phyloP scores from a whole-genome alignment of 2,888 invertebrate genomes.

The Lithosia quadra region DNA sequence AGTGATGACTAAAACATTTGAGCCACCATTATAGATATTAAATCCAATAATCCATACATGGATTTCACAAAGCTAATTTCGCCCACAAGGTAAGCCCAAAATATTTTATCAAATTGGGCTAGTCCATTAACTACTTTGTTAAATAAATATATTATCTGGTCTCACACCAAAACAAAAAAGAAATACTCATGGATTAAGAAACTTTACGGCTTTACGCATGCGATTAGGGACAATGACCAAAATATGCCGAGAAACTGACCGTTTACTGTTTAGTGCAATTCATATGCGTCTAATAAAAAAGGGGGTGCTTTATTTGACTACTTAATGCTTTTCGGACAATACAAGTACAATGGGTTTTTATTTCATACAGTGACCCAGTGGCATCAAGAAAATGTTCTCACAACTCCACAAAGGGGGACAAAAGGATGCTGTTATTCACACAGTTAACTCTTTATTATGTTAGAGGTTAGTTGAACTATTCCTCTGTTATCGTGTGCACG shows the following conservation, averaged over 20 bases:
- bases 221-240: conserved; percentile 45
- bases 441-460: conserved; percentile 81
- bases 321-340: conserved; percentile 67
- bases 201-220: conserved; percentile 46
- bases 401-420: conserved; percentile 80
- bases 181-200: conserved; percentile 34
- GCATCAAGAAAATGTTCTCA: conserved; percentile 78
- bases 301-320: conserved; percentile 55
- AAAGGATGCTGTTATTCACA: conserved; percentile 87
- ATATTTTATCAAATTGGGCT: no score
- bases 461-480: conserved; percentile 62
- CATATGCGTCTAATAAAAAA: conserved; percentile 47
- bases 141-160: background rate
- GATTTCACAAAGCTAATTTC: background rate
- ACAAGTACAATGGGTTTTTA: conserved; percentile 54
- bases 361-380: conserved; percentile 61
- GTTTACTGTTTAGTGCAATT: conserved; percentile 46
- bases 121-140: background rate
- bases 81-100: no score
- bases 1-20: background rate
- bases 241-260: conserved; percentile 49
- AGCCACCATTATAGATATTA: no score
- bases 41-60: no score
- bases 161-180: conserved; percentile 2
- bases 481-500: conserved; percentile 55